Percentiles rank a stretch among this genome's conserved stretches.
phyloP scores from a whole-genome alignment of 2,888 invertebrate genomes.

The Athalia rosae region DNA sequence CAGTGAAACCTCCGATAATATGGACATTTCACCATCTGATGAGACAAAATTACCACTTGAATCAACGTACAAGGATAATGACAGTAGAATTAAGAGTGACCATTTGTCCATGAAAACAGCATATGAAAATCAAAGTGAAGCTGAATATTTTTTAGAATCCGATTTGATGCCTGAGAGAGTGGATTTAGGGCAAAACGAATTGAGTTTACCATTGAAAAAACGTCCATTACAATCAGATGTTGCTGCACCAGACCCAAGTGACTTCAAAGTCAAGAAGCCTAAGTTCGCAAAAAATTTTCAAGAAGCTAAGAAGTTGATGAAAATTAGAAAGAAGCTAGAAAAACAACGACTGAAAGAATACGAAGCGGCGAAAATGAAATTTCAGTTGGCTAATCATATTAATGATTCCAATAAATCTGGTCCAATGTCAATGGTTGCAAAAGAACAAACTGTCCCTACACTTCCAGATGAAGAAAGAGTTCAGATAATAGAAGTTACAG shows the following conservation, averaged over 20 bases:
- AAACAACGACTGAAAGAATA: conserved; percentile 78
- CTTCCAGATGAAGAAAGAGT: conserved; percentile 68
- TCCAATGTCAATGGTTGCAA: not conserved
- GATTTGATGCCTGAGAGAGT: conserved; percentile 48
- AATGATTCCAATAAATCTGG: conserved; percentile 12
- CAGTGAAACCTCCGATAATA: conserved; percentile 66
- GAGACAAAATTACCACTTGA: conserved; percentile 50
- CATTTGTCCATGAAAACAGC: conserved; percentile 11
- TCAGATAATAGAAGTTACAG: conserved; percentile 69
- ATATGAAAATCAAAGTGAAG: conserved; percentile 21
- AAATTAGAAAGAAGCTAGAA: conserved; percentile 80
- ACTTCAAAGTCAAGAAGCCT: conserved; percentile 78
- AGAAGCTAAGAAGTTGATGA: conserved; percentile 81
- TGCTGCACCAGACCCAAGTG: conserved; percentile 44
- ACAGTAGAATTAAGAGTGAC: conserved; percentile 43
- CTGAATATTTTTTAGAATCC: conserved; percentile 33
- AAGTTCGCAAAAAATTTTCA: conserved; percentile 82
- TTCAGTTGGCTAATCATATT: conserved; percentile 10
- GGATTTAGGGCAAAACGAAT: conserved; percentile 55
- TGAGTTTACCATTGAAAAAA: conserved; percentile 67
- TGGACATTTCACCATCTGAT: conserved; percentile 61
- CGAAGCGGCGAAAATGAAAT: conserved; percentile 69
- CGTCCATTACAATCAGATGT: conserved; percentile 60
- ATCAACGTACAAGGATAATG: conserved; percentile 36
- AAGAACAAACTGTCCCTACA: not conserved